These are phyloP conservation scores for Drosophila seclusa DNA, from an alignment of 2,888 invertebrate species.

Conservation along the genomic window DNA sequence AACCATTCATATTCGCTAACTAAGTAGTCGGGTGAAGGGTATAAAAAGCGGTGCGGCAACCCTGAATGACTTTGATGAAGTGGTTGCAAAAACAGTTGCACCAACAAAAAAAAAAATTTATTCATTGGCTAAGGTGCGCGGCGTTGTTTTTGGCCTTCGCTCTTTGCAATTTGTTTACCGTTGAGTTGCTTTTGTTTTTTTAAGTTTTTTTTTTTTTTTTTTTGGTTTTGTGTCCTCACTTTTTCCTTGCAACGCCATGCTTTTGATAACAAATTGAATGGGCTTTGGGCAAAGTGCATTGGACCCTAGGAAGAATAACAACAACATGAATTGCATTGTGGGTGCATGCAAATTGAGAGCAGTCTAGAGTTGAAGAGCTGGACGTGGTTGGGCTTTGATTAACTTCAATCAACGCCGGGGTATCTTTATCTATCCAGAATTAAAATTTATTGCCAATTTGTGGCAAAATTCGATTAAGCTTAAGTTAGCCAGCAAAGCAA, in stretches of 20 bases:
- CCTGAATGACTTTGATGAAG: conserved; percentile 78
- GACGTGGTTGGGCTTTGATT: conserved; percentile 59
- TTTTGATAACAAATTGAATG: conserved; percentile 69
- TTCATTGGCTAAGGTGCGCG: conserved; percentile 62
- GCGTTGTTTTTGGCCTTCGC: conserved; percentile 68
- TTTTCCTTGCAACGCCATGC: conserved; percentile 35
- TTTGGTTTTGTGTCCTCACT: conserved; percentile 13
- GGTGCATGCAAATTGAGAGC: conserved; percentile 44
- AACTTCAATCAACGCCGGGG: conserved; percentile 68
- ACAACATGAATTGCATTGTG: conserved; percentile 38
- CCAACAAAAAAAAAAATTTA: conserved; percentile 32
- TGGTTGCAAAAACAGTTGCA: conserved; percentile 61
- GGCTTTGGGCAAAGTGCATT: conserved; percentile 68
- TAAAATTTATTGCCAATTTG: conserved; percentile 83
- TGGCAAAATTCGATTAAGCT: conserved; percentile 81
- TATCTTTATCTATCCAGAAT: conserved; percentile 64
- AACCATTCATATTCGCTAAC: conserved; percentile 4
- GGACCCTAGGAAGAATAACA: conserved; percentile 39
- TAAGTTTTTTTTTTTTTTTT: background rate
- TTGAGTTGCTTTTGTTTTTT: conserved; percentile 34
- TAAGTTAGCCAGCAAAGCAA: conserved; percentile 58
- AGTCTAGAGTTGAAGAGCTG: conserved; percentile 17
- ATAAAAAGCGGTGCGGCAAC: conserved; percentile 46
- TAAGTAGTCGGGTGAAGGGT: conserved; percentile 28
- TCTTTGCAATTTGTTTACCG: conserved; percentile 72